Evolutionary conservation across 2,113 vertebrate species (phyloP), one percentile per base, ranked within the genome.

Genomic region (Forbesichthys agassizii): DNA sequence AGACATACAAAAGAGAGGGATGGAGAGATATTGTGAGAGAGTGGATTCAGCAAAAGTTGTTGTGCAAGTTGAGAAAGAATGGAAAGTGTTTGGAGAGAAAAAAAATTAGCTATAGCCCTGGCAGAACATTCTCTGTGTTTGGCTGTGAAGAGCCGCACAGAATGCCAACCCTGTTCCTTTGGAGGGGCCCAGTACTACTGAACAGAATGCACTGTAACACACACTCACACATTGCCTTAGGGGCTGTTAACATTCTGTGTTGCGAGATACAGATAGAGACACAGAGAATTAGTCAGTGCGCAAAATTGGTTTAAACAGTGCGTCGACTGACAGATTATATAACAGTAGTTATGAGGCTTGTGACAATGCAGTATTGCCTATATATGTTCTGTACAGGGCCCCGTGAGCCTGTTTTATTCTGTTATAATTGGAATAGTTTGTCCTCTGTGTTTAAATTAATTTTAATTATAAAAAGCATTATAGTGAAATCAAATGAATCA

Each of bases 51-150:
- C 68, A 86, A 81, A 89, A 88, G 81, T 88, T 81, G 86, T 88
- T 83, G 81, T 81, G 79, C 76, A 76, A 88, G 81, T 85, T 78
- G 46, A 81, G 73, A 33, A 86, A 78, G 85, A 88, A 88, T 84
- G 78, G 69, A 76, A 88, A 82, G 82, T 85, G 86, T 89, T 78
- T 84, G 84, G 86, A 84, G 7, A 42, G 13, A 16, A 55, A 81
- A 86, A 83, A 87, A 81, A 84, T 85, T 86, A 78, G 78, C 77
- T 73, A 10, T 75, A 88, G 68, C 83, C 27, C 27, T 89, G 87
- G 88, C 88, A 89, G 87, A 79, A 89, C 85, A 86, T 88, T 88
- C 85, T 72, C 82, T 51, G 62, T 68, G 73, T 78, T 88, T 89
- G 90, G 90, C 90, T 81, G 86, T 62, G 77, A 89, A 87, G 74